These are phyloP conservation scores for Dasyornis broadbenti DNA, from an alignment of 2,113 vertebrate genomes.

Conservation along the genomic window DNA sequence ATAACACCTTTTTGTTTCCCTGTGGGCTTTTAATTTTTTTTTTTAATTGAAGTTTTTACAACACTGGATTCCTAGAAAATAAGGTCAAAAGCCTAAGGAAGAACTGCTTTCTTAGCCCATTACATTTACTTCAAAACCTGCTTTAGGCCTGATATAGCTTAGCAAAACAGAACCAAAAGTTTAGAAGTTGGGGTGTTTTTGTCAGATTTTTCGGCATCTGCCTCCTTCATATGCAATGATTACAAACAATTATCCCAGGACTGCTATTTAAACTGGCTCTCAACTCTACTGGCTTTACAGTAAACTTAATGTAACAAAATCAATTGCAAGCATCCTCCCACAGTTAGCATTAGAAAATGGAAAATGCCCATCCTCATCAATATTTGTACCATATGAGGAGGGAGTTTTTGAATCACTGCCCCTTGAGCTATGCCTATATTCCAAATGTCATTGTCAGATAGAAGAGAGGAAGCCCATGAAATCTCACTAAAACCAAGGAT, in stretches of 20 bases:
- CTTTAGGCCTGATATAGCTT: neutral
- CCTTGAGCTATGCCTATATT: neutral
- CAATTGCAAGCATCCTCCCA: neutral
- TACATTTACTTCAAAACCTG: neutral
- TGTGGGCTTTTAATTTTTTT: no score
- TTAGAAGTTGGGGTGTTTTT: rapidly evolving
- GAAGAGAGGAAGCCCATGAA: neutral
- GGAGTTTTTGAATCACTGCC: neutral
- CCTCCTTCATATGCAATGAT: neutral
- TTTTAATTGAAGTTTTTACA: neutral
- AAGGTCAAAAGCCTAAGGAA: neutral
- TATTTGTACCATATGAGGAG: neutral
- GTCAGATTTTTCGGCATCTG: neutral
- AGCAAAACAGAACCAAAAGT: neutral
- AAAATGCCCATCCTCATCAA: neutral
- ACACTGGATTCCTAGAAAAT: neutral
- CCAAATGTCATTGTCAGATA: neutral
- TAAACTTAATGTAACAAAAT: neutral
- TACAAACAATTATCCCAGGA: neutral
- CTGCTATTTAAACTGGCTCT: neutral
- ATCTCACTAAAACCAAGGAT: neutral
- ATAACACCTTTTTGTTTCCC: neutral
- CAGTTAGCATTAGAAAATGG: neutral
- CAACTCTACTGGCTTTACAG: neutral
- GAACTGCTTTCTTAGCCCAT: neutral